phyloP scores from a whole-genome alignment of 2,113 vertebrate genomes.

The Brachyhypopomus occidentalis region DNA sequence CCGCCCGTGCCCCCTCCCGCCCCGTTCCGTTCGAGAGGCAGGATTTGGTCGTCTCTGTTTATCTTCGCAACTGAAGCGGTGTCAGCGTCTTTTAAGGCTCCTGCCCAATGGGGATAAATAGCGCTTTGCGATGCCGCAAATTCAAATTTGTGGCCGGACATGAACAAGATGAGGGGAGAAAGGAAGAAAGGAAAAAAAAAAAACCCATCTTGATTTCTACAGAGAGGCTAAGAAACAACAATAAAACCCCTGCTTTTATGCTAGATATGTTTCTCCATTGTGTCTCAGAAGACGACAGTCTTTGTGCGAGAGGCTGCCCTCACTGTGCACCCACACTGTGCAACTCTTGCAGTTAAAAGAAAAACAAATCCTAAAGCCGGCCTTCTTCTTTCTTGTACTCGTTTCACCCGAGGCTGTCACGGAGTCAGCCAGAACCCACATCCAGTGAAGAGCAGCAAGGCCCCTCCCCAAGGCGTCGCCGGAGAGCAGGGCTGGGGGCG shows the following conservation, averaged over 20 bases:
- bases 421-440: slow-evolving; percentile 76
- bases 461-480: background rate
- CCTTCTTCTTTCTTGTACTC: background rate
- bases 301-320: background rate
- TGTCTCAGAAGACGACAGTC: slow-evolving; percentile 10
- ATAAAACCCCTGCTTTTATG: slow-evolving; percentile 50
- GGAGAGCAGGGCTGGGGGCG: background rate
- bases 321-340: background rate
- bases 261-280: slow-evolving; percentile 22
- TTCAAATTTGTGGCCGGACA: slow-evolving; percentile 39
- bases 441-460: slow-evolving; percentile 60
- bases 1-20: background rate
- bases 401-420: slow-evolving; percentile 66
- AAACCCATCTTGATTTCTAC: background rate
- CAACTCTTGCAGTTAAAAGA: background rate
- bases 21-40: slow-evolving; percentile 32
- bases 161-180: background rate
- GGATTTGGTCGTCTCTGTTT: slow-evolving; percentile 43
- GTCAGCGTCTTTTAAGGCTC: slow-evolving; percentile 44
- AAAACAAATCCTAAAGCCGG: background rate
- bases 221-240: background rate
- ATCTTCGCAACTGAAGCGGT: slow-evolving; percentile 39
- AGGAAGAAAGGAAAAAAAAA: no score
- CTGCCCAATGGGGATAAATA: slow-evolving; percentile 44
- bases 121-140: slow-evolving; percentile 21